Percentiles rank a stretch among this genome's conserved stretches.
These are phyloP conservation scores for Nomada fucata DNA, from an alignment of 2,888 invertebrate species.

Conservation along the genomic window DNA sequence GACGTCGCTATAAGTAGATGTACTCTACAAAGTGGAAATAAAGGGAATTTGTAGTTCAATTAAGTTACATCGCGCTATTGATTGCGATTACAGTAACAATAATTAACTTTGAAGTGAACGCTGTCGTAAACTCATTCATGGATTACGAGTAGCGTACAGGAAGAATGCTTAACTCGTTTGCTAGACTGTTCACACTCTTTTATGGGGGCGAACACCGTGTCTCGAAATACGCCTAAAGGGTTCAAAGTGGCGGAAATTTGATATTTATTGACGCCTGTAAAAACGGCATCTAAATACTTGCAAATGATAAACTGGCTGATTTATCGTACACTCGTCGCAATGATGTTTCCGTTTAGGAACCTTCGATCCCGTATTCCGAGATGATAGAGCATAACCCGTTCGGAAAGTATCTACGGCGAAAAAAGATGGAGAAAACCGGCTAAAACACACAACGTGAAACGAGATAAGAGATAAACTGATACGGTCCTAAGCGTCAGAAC, in stretches of 20 bases:
- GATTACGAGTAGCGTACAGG: not conserved
- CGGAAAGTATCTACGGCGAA: not conserved
- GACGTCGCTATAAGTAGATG: not conserved
- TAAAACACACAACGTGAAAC: not conserved
- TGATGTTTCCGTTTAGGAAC: slow-evolving; percentile 54
- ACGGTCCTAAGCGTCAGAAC: slow-evolving; percentile 10
- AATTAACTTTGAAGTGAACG: not conserved
- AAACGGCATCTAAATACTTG: slow-evolving; percentile 66
- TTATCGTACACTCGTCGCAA: slow-evolving; percentile 65
- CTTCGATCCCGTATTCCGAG: not conserved
- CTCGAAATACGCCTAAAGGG: slow-evolving; percentile 4
- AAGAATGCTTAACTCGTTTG: not conserved
- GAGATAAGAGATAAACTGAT: slow-evolving; percentile 33
- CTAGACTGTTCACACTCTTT: slow-evolving; percentile 17
- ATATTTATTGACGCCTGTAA: slow-evolving; percentile 78
- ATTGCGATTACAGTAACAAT: not conserved
- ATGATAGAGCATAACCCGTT: not conserved
- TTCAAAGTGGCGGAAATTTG: slow-evolving; percentile 59
- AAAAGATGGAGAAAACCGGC: not conserved
- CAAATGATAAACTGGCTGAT: slow-evolving; percentile 71
- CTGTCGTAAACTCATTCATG: slow-evolving; percentile 22
- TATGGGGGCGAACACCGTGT: not conserved
- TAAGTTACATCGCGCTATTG: not conserved
- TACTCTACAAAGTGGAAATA: not conserved
- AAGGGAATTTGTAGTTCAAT: not conserved